Evolutionary conservation across 2,113 vertebrate species (phyloP).

Genomic region (Percopsis transmontana): DNA sequence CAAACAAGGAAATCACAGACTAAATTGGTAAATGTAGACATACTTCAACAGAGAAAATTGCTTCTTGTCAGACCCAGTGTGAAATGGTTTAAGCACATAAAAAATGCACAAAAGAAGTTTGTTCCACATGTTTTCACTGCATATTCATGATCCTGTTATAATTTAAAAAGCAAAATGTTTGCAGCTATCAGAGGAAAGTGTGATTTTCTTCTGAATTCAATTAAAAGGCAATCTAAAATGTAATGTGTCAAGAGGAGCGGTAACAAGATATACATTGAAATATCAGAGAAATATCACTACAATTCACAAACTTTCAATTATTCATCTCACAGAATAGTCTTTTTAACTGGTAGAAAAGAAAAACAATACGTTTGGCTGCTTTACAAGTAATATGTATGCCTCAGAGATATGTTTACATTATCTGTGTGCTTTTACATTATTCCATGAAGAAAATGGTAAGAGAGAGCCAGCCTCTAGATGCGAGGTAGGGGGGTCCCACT

Average conservation of each 20-base stretch:
- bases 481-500: constrained; percentile 37
- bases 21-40: constrained; percentile 66
- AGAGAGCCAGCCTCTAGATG: constrained; percentile 53
- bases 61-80: constrained; percentile 70
- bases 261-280: constrained; percentile 78
- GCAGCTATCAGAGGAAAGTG: constrained; percentile 65
- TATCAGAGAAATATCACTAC: constrained; percentile 84
- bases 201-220: constrained; percentile 63
- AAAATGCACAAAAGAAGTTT: constrained; percentile 71
- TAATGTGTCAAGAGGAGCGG: constrained; percentile 72
- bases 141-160: constrained; percentile 54
- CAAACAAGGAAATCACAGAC: constrained; percentile 70
- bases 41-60: constrained; percentile 70
- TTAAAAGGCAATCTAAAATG: constrained; percentile 70
- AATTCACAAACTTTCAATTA: constrained; percentile 79
- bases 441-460: constrained; percentile 50
- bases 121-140: constrained; percentile 62
- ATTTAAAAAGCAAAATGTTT: constrained; percentile 54
- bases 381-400: constrained; percentile 74
- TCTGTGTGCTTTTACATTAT: constrained; percentile 63
- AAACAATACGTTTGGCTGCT: constrained; percentile 77
- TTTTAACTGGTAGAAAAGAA: constrained; percentile 76
- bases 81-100: constrained; percentile 71
- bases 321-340: constrained; percentile 76
- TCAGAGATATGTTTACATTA: constrained; percentile 70